Evolutionary conservation across 2,888 invertebrate genomes (phyloP), one percentile per base, ranked within the genome.

Genomic region (Ctenicera cuprea): DNA sequence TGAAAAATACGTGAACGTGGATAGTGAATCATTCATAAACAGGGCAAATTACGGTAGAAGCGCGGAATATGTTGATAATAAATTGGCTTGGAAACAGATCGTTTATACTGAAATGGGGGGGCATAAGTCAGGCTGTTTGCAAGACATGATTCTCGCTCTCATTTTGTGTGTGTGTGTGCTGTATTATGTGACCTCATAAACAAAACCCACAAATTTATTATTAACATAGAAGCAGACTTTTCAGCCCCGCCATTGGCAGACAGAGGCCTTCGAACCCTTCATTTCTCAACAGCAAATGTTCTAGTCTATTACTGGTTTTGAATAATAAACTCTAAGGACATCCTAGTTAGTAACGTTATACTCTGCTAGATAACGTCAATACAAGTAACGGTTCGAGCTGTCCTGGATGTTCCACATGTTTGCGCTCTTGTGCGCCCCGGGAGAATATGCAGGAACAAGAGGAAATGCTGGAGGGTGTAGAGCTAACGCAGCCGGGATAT

Each of bases 271-370:
- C 59, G 20, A 38, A 11, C 38, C 59, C 59, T 9, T 9, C 16
- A 14, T 14, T 38, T 38, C 12, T 18, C 14, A 45, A 18, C 16
- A 7, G 18, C 14, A 16, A 54, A 57, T 38, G 59, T 22, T 20
- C 37, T 12, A 33, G 57, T 33, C 59, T 59, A 59, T 59, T 59
- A 59, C 69, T 69, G 50, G 72, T 63, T 67, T 67, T 67, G 72
- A 63, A 73, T 73, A 73, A 67, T 73, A 62, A 73, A 73, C 67
- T 67, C 54, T 33, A 57, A 68, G 52, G 72, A 73, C 63, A 68
- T 67, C 20, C 61, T 67, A 62, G 67, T 72, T 72, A 54, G 72
- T 67, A 67, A 67, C 38, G 63, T 66, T 68, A 63, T 67, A 73
- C 52, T 67, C 45, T 37, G 45, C 20, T 61, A 68, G 68, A 68